Conservation (phyloP, 1,140 invertebrate genomes). For the Zaprionus capensis region DNA sequence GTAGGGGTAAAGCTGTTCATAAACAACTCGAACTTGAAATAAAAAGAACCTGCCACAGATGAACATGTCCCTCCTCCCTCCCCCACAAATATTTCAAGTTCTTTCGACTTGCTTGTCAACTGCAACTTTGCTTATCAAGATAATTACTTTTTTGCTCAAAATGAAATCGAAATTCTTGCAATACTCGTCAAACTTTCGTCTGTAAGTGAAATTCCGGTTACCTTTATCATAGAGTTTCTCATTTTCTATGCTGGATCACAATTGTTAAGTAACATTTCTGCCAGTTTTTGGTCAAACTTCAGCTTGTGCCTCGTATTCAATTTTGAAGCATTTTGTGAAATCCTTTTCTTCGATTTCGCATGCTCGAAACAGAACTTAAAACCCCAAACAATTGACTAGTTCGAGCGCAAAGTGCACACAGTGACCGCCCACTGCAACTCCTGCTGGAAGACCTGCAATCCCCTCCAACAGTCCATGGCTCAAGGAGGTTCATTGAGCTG, state of each 20-base stretch:
- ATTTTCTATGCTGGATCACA: too few species aligned
- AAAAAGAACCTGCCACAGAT: background rate
- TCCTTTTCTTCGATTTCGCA: background rate
- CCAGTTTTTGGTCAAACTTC: background rate
- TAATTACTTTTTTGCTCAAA: conserved; percentile 10
- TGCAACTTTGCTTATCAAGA: conserved; percentile 5
- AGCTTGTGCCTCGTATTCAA: background rate
- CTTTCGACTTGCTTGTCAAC: conserved; percentile 1
- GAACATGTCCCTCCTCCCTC: too few species aligned
- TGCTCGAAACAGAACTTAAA: background rate
- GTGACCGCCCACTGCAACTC: background rate
- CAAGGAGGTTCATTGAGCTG: conserved; percentile 4
- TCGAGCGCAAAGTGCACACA: conserved; percentile 1
- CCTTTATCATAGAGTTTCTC: background rate
- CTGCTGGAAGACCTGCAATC: conserved; percentile 1
- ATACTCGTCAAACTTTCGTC: background rate
- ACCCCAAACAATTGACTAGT: conserved; percentile 20
- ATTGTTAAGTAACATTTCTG: background rate
- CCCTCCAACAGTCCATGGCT: background rate
- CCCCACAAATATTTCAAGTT: background rate
- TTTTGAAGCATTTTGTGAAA: background rate
- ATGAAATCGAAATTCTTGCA: background rate
- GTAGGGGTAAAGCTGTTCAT: background rate
- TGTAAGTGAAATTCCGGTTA: background rate
- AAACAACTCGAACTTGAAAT: background rate